Evolutionary conservation across 2,797 vertebrate species (phyloP), one percentile per base, ranked within the genome.

Genomic region (Lerista edwardsae): DNA sequence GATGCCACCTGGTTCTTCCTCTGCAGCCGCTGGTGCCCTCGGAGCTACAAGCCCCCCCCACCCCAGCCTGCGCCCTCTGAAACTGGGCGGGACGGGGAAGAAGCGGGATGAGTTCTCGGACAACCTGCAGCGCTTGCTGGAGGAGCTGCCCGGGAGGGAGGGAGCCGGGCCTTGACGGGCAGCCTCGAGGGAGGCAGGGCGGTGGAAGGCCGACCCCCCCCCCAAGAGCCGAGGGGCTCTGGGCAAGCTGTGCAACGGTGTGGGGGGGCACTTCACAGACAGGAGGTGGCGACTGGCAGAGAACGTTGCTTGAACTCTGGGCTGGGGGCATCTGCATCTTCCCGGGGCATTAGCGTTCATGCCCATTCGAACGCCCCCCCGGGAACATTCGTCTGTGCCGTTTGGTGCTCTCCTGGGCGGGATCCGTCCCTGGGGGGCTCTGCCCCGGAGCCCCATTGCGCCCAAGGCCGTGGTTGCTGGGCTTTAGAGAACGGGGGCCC

Each of bases 1-100:
- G 98, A 99, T 85, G 84, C 93, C 25, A 93, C 96, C 79, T 99
- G 98, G 98, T 96, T 99, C 7, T 93, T 96, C 6, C 96, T 99
- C 87, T 96, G 91, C 0, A 96, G 97, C 89, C 89, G 97, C 41
- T 96, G 96, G 93, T 98, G 97, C 91, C 97, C 97, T 0, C 68
- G 73, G 10, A n/a, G n/a, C 9, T 96, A 95, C 62, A 9, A 84
- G 9, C 96, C 97, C 0, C n/a, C 96, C 97, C 2, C 97, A 97
- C 72, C 29, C 84, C 2, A 96, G 96, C 94, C 97, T 98, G 75
- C 93, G 0, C 6, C 95, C 96, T 0, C 86, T 98, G 34, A 83
- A 2, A 64, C 95, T 98, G 21, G 31, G 19, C 0, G 96, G 97
- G 57, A 88, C 91, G 90, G 82, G 91, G 1, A 91, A 75, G 31